phyloP scores from a whole-genome alignment of 2,113 vertebrate species.

The Garra rufa region DNA sequence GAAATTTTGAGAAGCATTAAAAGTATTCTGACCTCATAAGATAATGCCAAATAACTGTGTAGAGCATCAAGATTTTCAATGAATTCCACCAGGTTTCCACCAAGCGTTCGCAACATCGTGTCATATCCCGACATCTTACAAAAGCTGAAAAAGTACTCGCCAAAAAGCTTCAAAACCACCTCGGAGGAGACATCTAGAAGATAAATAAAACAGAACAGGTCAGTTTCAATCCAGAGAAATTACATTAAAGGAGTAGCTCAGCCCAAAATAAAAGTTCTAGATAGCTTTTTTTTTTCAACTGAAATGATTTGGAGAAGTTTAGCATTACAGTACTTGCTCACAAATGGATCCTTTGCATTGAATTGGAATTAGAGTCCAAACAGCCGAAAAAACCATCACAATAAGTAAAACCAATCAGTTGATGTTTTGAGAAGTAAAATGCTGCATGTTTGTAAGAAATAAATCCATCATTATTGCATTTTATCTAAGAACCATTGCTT shows the following conservation, averaged over 20 bases:
- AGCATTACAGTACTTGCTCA: too few relatives aligned
- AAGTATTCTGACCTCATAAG: slow-evolving; percentile 78
- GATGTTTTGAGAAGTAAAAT: background rate
- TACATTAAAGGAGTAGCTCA: background rate
- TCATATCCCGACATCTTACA: slow-evolving; percentile 85
- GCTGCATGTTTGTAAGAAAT: background rate
- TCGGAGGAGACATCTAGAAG: slow-evolving; percentile 76
- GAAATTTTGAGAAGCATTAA: background rate
- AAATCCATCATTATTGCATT: background rate
- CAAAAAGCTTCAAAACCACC: slow-evolving; percentile 80
- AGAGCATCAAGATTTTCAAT: slow-evolving; percentile 85
- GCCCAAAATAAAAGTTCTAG: too few relatives aligned
- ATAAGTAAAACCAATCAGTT: background rate
- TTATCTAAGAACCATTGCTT: background rate
- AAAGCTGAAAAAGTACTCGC: slow-evolving; percentile 83
- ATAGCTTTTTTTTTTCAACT: too few relatives aligned
- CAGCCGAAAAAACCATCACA: background rate
- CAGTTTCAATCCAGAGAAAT: background rate
- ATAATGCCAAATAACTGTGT: slow-evolving; percentile 82
- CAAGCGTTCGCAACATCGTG: slow-evolving; percentile 81
- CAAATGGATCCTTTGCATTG: too few relatives aligned
- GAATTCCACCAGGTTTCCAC: slow-evolving; percentile 80
- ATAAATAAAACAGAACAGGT: background rate
- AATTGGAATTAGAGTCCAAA: background rate
- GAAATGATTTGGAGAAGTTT: too few relatives aligned